These are phyloP conservation scores for Lucifuga dentata DNA, from an alignment of 2,113 vertebrate genomes.

Conservation along the genomic window DNA sequence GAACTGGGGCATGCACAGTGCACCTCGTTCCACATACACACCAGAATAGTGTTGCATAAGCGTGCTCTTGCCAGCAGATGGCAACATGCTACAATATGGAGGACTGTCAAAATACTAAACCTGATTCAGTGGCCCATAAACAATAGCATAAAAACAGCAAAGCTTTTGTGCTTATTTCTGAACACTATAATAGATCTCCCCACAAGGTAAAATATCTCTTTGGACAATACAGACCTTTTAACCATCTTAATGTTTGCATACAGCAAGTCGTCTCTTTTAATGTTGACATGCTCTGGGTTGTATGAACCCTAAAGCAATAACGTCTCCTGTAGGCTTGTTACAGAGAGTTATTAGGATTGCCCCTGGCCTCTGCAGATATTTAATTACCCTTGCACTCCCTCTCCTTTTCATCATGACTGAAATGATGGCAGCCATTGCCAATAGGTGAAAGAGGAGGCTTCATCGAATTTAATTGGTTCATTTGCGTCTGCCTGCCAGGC, in stretches of 20 bases:
- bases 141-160: not conserved
- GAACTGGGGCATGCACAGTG: not conserved
- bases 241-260: constrained; percentile 26
- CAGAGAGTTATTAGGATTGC: constrained; percentile 69
- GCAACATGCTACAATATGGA: constrained; percentile 24
- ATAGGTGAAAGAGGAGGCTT: constrained; percentile 72
- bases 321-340: constrained; percentile 66
- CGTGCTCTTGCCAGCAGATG: constrained; percentile 57
- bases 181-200: constrained; percentile 10
- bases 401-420: constrained; percentile 71
- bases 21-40: not conserved
- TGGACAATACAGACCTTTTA: constrained; percentile 4
- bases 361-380: constrained; percentile 67
- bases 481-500: constrained; percentile 71
- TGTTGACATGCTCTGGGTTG: constrained; percentile 42
- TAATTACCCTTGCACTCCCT: constrained; percentile 65
- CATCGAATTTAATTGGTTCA: constrained; percentile 72
- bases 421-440: constrained; percentile 66
- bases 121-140: constrained; percentile 29
- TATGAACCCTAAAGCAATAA: constrained; percentile 53
- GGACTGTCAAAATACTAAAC: not conserved
- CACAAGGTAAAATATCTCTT: constrained; percentile 31
- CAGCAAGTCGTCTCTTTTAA: constrained; percentile 26
- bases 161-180: constrained; percentile 34
- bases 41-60: not conserved